Conservation (phyloP, 2,797 vertebrate genomes). For the Pseudotriccus pelzelni region DNA sequence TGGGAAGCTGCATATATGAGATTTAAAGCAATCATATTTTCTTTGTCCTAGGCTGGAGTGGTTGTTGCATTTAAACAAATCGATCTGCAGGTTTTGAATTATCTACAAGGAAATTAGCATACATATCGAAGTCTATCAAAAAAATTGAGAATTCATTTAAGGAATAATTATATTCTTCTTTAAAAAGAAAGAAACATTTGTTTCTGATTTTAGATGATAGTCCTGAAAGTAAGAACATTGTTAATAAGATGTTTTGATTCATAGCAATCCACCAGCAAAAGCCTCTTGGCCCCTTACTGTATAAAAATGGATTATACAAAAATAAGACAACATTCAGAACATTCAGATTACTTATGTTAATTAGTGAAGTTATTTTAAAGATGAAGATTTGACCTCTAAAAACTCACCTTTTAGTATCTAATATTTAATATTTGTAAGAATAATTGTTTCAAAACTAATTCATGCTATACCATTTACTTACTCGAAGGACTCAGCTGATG, state of each 20-base stretch:
- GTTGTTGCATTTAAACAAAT: conserved; percentile 64
- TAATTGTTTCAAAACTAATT: conserved; percentile 8
- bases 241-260: not conserved
- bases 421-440: not conserved
- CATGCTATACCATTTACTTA: not conserved
- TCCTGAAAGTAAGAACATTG: not conserved
- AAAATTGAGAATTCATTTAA: not conserved
- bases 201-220: not conserved
- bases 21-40: conserved; percentile 64
- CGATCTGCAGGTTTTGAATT: conserved; percentile 45
- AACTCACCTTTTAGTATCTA: not conserved
- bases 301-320: not conserved
- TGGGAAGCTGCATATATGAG: conserved; percentile 51
- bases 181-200: not conserved
- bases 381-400: not conserved
- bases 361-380: conserved; percentile 17
- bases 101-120: conserved; percentile 26
- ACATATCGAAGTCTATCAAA: not conserved
- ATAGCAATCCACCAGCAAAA: not conserved
- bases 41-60: conserved; percentile 42
- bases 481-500: not conserved
- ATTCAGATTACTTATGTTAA: not conserved
- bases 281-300: not conserved
- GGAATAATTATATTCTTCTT: conserved; percentile 3
- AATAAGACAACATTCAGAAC: not conserved